Base-by-base conservation (phyloP, 23 tunicate genomes). In the Trididemnum clinides region DNA sequence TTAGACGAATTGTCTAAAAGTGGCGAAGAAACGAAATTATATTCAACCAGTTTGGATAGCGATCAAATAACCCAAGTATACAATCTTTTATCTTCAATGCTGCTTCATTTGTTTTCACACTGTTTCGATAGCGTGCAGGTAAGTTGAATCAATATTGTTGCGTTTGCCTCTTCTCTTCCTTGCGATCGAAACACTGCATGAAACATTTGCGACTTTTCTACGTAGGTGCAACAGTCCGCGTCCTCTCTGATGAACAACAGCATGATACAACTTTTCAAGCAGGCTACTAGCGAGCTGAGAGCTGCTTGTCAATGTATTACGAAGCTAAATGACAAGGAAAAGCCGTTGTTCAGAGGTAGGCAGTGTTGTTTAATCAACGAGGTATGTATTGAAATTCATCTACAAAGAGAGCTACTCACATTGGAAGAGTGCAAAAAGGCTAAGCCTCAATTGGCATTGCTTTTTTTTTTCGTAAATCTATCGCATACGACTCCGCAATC, bases 41-140 rank as follows among this genome's bases (percentile, higher is more conserved):
- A 18, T 50, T 31, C 65, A 50, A 83, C 87, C 50, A 39, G 80
- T 83, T 83, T 83, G 28, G 87, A 83, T 49, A 37, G 44, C 64
- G 77, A 83, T 19, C 87, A 83, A 30, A 50, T 83, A 28, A 50
- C 28, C 18, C 77, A 82, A 39, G 72, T 88, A 19, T 64, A 36
- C 83, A 74, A 75, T 21, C 57, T 88, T 7, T 66, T 89, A 33
- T 77, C 88, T 64, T 77, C 80, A 33, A 54, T 89, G 72, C 35
- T 80, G 27, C 50, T 71, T 29, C 88, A 89, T 50, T 51, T 90
- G n/a, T 70, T 90, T 30, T 90, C 89, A 10, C 86, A 75, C 72
- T 88, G 87, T 50, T 88, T 26, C 50, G 59, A 73, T 19, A 64
- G 73, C 28, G 22, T 78, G 12, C 72, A 34, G 21, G 88, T 85